Evolutionary conservation across 2,888 invertebrate genomes (phyloP), one percentile per base, ranked within the genome.

Genomic region (Tuberolachnus salignus): DNA sequence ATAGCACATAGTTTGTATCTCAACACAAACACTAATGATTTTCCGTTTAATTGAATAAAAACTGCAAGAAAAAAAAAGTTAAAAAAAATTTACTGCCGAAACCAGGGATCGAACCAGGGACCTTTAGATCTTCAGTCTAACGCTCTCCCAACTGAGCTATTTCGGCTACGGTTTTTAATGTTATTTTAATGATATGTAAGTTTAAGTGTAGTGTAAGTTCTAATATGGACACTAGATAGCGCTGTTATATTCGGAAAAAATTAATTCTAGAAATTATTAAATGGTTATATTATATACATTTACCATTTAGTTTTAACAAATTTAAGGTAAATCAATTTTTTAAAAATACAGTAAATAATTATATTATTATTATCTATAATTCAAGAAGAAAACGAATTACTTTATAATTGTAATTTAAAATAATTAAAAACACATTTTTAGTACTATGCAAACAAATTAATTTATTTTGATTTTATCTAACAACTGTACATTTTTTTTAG

Each of bases 41-140:
- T 34, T 34, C 34, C 6, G 34, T 34, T 34, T 4, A 34, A 34
- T 34, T 4, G 6, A 34, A 34, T 34, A 34, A 3, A 34, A 34
- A 34, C 6, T 34, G 6, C 3, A 34, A 34, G 34, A 21, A 21
- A 55, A 21, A 21, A 21, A 9, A 4, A 19, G 16, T 3, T 9
- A 55, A 55, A 19, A 53, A 53, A 55, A 19, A 55, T 10, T 11
- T 21, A 1, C 81, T 89, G 89, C 89, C 89, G 89, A 89, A 90
- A 89, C 89, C 89, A 85, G 89, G 89, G 89, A 89, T 89, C 88
- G 89, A 90, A 89, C 89, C 89, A 88, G 89, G 89, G 89, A 89
- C 89, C 88, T 89, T 89, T 89, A 89, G 89, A 89, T 89, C 89
- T 89, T 89, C 89, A 89, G 89, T 88, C 89, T 87, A 87, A 90